phyloP scores from a whole-genome alignment of 1,140 invertebrate genomes.

The Oncopeltus fasciatus region DNA sequence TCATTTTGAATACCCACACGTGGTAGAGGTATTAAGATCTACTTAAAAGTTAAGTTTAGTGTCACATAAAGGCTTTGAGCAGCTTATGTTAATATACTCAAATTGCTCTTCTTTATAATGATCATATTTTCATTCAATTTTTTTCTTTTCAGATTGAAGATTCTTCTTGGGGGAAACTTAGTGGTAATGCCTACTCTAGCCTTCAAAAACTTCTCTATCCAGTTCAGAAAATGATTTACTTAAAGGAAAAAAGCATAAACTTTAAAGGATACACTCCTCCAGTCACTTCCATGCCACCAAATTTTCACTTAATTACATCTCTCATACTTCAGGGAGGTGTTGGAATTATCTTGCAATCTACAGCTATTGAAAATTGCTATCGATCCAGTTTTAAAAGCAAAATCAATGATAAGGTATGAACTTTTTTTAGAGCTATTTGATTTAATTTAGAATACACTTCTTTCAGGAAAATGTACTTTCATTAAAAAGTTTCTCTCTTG shows the following conservation, averaged over 20 bases:
- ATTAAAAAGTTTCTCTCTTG: no score
- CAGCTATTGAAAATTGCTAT: not conserved
- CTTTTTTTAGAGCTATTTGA: no score
- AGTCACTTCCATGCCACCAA: not conserved
- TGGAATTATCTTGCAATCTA: not conserved
- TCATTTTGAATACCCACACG: no score
- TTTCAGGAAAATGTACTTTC: no score
- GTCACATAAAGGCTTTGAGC: no score
- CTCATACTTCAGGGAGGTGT: not conserved
- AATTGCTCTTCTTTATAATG: no score
- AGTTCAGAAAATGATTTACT: constrained; percentile 26
- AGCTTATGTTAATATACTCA: no score
- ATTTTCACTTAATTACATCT: not conserved
- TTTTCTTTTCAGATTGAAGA: not conserved
- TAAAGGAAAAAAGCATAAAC: not conserved
- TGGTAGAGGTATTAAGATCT: no score
- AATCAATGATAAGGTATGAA: no score
- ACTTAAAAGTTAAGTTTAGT: no score
- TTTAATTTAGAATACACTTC: no score
- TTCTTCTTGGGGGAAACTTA: not conserved
- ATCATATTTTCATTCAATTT: no score
- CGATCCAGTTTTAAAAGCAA: not conserved
- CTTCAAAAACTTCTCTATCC: constrained; percentile 35
- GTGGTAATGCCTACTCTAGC: constrained; percentile 26
- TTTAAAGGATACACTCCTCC: not conserved